phyloP scores from a whole-genome alignment of 2,797 vertebrate species.

The Pangasius krempfi region DNA sequence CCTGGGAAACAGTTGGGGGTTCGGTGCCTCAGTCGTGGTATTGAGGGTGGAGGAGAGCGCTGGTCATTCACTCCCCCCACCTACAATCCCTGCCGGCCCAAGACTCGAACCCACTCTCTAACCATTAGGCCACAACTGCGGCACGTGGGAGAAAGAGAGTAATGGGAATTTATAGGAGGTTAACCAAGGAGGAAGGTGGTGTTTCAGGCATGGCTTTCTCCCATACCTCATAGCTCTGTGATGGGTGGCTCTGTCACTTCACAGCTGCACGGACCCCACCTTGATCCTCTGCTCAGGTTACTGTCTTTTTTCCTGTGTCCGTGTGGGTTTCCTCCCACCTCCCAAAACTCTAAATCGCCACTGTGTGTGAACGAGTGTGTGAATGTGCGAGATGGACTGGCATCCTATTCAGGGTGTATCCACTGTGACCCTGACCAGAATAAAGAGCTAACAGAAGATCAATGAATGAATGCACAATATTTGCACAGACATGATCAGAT shows the following conservation, averaged over 20 bases:
- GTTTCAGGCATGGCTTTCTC: background rate
- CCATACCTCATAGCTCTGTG: background rate
- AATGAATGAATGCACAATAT: no score
- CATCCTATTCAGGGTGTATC: background rate
- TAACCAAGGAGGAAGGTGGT: background rate
- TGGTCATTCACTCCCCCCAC: no score
- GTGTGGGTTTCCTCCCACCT: background rate
- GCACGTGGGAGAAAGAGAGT: background rate
- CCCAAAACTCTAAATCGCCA: background rate
- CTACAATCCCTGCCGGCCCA: no score
- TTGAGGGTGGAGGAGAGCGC: no score
- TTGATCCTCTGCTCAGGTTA: background rate
- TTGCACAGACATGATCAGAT: no score
- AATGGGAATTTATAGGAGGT: background rate
- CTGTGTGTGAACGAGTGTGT: background rate
- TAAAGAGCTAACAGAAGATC: no score
- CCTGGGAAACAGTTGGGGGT: no score
- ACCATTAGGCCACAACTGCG: no score
- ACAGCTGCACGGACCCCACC: background rate
- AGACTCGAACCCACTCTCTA: no score
- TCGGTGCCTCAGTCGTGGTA: no score
- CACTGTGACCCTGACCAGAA: no score
- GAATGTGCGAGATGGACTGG: background rate
- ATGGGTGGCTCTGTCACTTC: background rate
- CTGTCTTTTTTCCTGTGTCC: background rate